Evolutionary conservation across 1,140 invertebrate species (phyloP).

Genomic region (Pogonomyrmex californicus): DNA sequence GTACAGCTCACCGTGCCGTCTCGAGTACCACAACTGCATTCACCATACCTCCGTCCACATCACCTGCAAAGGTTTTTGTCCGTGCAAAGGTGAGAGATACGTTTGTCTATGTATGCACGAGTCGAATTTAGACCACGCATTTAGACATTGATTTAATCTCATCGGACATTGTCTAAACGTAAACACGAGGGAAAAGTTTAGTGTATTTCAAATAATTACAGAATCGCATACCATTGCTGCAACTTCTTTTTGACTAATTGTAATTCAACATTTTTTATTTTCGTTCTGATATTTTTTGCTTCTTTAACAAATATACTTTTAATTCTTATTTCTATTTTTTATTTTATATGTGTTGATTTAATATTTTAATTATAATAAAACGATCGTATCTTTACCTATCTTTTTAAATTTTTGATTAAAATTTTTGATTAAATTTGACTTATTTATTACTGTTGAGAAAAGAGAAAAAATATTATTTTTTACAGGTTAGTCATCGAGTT

Average conservation of each 20-base stretch:
- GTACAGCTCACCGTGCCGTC: conserved; percentile 95
- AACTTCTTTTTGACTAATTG: not conserved
- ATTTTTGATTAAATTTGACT: not conserved
- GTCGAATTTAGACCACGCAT: conserved; percentile 1
- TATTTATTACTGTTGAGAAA: not conserved
- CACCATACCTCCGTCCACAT: conserved; percentile 92
- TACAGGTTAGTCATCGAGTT: not conserved
- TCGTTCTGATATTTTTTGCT: not conserved
- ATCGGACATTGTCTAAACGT: not conserved
- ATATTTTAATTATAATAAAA: not conserved
- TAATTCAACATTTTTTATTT: not conserved
- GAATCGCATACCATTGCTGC: not conserved
- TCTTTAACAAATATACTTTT: not conserved
- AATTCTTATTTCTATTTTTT: not conserved
- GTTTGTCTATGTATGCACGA: not conserved
- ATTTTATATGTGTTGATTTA: not conserved
- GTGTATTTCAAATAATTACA: not conserved
- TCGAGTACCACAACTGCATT: conserved; percentile 97
- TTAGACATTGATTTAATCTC: conserved; percentile 49
- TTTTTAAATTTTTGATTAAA: not conserved
- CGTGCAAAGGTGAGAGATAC: conserved; percentile 91
- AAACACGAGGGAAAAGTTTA: not conserved
- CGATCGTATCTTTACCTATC: not conserved
- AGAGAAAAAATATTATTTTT: not conserved
- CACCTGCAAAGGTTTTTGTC: conserved; percentile 95